Evolutionary conservation across 2,113 vertebrate species (phyloP), one percentile per base, ranked within the genome.

Genomic region (Pipa parva): DNA sequence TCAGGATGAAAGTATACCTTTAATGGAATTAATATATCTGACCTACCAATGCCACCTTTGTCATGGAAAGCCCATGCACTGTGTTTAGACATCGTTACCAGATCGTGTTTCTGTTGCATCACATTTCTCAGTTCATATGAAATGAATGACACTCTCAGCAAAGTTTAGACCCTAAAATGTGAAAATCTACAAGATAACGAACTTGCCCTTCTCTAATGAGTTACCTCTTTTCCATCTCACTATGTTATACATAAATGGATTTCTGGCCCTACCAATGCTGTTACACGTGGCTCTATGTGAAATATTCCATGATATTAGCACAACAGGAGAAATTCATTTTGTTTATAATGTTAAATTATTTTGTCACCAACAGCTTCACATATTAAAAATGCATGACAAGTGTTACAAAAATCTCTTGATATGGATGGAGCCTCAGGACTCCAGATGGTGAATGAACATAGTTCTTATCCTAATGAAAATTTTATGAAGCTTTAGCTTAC

Each of bases 331-430:
- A 42, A 60, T 51, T 52, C 50, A 51, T 33, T 50, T 26, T 69
- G 33, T 29, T 52, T 61, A 36, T 45, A 20, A 70, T 52, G 39
- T 22, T 37, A 54, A 72, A 37, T 61, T 49, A 42, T 65, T 48
- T 59, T 49, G 26, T 61, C 46, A 25, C 71, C n/a, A 36, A 37
- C 63, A 37, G 57, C 49, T 52, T 50, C 27, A 29, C n/a, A 6
- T 48, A 66, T 66, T 27, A 61, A 66, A 66, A 66, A 66, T 66
- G 63, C 49, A 72, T 72, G 71, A 60, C 26, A 25, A 66, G 26
- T 58, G 48, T 31, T 42, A 59, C 22, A 66, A 37, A 45, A 61
- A 55, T 72, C 71, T 61, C 63, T 55, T 61, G 63, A 61, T 56
- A 59, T 37, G 39, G 48, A 45, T 25, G 42, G 29, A 66, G 63